Evolutionary conservation across 1,140 invertebrate species (phyloP), one percentile per base, ranked within the genome.

Genomic region (Hypsibius dujardini): DNA sequence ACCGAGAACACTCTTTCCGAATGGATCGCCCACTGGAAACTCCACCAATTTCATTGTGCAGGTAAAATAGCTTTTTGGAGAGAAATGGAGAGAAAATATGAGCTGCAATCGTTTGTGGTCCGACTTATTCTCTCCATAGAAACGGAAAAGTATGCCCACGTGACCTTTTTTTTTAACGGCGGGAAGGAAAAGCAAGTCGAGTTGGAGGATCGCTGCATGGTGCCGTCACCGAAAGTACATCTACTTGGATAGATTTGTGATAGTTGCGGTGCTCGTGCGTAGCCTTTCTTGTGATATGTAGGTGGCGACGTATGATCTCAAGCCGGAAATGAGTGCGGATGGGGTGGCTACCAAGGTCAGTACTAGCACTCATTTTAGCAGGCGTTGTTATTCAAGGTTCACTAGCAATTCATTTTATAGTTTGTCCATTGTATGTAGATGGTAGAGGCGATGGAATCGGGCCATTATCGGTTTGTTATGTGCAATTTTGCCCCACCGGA

Each of bases 1-100:
- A 80, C 80, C 47, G 75, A 76, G 3, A 82, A 83, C 75, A 81
- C 82, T 12, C 75, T 82, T n/a, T 79, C 81, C 1, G 80, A 82
- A 74, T 81, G 79, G 76, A 74, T 83, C 40, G 72, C 77, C 47
- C 73, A 70, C 12, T 75, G 80, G 72, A 73, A 73, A 28, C 72
- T 80, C 12, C 50, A 77, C 2, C 80, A 82, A 74, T 82, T 78
- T 72, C 80, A 82, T 73, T 82, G 81, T 72, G 80, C 81, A 46
- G 77, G 77, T 77, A 69, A 15, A 46, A 46, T 71, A 46, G 15
- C 14, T 40, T 72, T 28, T 28, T 28, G 28, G 28, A 28, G 28
- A 28, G 28, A 28, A 28, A 28, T 71, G 28, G 2, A 72, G 81
- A 83, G 74, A 82, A 56, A 56, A 56, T 56, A 56, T 56, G 50